Base-by-base conservation (phyloP, 2,797 vertebrate species). In the Ambastaia sidthimunki region DNA sequence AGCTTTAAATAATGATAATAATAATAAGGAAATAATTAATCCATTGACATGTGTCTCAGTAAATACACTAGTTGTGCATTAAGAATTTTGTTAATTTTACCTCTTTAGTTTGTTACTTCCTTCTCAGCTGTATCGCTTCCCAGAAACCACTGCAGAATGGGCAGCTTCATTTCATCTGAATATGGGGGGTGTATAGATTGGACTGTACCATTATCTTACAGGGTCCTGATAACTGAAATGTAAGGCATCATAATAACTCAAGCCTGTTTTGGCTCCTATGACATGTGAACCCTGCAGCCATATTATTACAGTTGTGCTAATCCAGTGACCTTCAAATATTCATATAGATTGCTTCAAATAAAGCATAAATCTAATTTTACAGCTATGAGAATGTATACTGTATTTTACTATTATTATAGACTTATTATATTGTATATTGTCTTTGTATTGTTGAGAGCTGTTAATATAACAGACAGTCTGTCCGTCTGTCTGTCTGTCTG, bases 71-170 rank as follows among this genome's bases (percentile, higher is more conserved):
- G 80, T 78, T 71, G 78, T 70, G 54, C 78, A 81, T 84, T 2
- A 9, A 80, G 21, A 84, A 83, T 69, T 66, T 16, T 86, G 87
- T 78, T 87, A 86, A 88, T 71, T 92, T 93, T 93, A 94, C 94
- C 93, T 93, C 89, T 86, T 78, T 18, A 80, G 10, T 48, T 23
- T 86, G 72, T 67, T 10, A 68, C 57, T 83, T 90, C 71, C 34
- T 83, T 90, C 78, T 85, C 72, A 88, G 89, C 80, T 88, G 91
- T 91, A 87, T 90, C 90, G 93, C 93, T 93, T 94, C 93, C 93
- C 93, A 95, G 93, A 90, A 95, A 93, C 91, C 94, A 92, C 91
- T 94, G 94, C 94, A 93, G 92, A 85, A 92, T 87, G 93, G 93
- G 88, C 90, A 94, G 91, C 90, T 93, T 94, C 93, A 94, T 93